Base-by-base conservation (phyloP, 2,888 invertebrate species). In the Microdon myrmicae region DNA sequence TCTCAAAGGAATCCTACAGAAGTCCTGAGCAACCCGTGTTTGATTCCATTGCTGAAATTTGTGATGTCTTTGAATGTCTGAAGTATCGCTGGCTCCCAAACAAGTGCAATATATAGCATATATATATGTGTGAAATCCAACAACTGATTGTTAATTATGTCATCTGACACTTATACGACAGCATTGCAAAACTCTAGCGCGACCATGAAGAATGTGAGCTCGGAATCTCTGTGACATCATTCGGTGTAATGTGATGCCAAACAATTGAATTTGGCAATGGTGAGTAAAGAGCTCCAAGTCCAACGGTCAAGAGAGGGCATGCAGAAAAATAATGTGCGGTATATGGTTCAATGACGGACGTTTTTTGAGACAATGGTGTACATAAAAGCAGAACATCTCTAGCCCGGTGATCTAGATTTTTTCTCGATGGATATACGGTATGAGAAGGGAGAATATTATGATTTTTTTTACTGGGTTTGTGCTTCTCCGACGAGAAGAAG, bases 171-270 rank as follows among this genome's bases (percentile, higher is more conserved):
- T 83, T 96, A 94, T 7, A 94, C 92, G 2, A 97, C 94, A 10
- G 96, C 96, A 81, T 98, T 97, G 78, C 96, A 96, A 81, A 98
- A 97, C 79, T 97, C 96, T 38, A 98, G 81, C 0, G 94, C 94
- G 75, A 94, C 94, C 74, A 97, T 90, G 75, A 97, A 94, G 64
- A 92, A 85, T 13, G 90, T 88, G 22, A 98, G 83, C 70, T 94
- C 92, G 68, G 88, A 35, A 94, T 89, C 74, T 90, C 88, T 47
- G 90, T 89, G 17, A 96, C 90, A 81, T 96, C 95, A 69, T 94
- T 93, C 0, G 91, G 88, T 1, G 92, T 91, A 48, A 97, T 86
- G n/a, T 92, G 83, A 81, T 90, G 88, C 90, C 92, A 92, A 75
- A 92, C 88, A 68, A 87, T 84, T 70, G 86, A 86, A 66, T 94